These are phyloP conservation scores for Phoebastria nigripes DNA, from an alignment of 2,797 vertebrate genomes.

Conservation along the genomic window DNA sequence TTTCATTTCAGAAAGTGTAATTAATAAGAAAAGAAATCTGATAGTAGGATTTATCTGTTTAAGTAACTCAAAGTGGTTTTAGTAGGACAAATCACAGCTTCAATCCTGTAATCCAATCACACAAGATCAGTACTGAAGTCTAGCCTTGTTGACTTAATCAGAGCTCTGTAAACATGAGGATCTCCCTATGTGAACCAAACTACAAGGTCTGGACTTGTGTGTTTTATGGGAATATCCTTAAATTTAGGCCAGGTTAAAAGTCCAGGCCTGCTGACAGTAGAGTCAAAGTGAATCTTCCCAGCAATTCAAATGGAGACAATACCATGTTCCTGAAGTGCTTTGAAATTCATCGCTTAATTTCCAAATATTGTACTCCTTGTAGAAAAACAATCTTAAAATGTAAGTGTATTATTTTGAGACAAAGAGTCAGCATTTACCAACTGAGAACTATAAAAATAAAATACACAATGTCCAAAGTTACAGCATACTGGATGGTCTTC, in stretches of 20 bases:
- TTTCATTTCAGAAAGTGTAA: background rate
- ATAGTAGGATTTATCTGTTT: constrained; percentile 18
- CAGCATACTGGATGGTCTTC: background rate
- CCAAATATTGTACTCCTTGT: background rate
- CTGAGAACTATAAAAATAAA: background rate
- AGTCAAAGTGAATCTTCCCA: background rate
- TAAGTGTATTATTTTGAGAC: background rate
- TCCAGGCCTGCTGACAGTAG: background rate
- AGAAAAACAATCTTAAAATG: background rate
- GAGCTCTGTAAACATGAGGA: background rate
- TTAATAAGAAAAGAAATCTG: constrained; percentile 6
- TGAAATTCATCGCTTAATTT: background rate
- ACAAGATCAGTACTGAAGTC: background rate
- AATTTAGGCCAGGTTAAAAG: background rate
- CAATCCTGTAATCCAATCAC: constrained; percentile 36
- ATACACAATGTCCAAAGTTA: background rate
- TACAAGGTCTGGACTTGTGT: background rate
- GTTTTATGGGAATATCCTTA: background rate
- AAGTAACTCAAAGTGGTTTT: constrained; percentile 16
- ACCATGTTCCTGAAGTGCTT: background rate
- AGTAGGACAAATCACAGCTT: constrained; percentile 6
- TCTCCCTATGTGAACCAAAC: background rate
- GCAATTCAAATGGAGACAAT: background rate
- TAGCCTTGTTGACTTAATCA: background rate
- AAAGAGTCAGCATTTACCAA: background rate